Base-by-base conservation (phyloP, 2,797 vertebrate genomes). In the Rhynchotus rufescens region DNA sequence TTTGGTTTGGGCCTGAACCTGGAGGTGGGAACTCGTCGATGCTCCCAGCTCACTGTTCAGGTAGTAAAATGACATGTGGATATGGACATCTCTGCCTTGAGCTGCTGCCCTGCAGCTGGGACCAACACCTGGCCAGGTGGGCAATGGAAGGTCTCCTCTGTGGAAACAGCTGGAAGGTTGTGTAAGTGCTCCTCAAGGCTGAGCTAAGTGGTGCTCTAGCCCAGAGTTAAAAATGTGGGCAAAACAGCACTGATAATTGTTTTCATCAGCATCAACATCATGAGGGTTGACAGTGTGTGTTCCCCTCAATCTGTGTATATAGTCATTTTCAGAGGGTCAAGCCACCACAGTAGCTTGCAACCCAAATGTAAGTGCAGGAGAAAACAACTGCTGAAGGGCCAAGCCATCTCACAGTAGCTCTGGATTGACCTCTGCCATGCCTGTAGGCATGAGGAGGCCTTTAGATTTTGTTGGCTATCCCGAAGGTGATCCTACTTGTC, bases 1-100 rank as follows among this genome's bases (percentile, higher is more conserved):
- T 44, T 17, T 15, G 59, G 45, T 19, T 78, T 65, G 54, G 52
- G 26, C 52, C 52, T 54, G 26, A 54, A 65, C 10, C 59, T 80
- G 77, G 28, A 86, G 26, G 3, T 32, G 0, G 17, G 62, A 68
- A 16, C 26, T 80, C 26, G 36, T 5, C 0, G 0, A 23, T 26
- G 38, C 25, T 57, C 47, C 47, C 3, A 4, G 16, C 34, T 73
- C 38, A 6, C 28, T 69, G 9, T 62, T 51, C 2, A 13, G 6
- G 20, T n/a, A 64, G 30, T 4, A 52, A 85, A 87, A 57, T 45
- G 54, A 49, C 20, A 25, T 3, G 60, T 36, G 21, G 32, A 28
- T 0, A 1, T 3, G 38, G 66, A 20, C 59, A 38, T 59, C 40
- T 0, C 38, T 83, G 49, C 26, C 77, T 17, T 47, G 51, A 52